Percentiles rank a stretch among this genome's conserved stretches.
phyloP scores from a whole-genome alignment of 2,113 vertebrate genomes.

The Carlito syrichta region DNA sequence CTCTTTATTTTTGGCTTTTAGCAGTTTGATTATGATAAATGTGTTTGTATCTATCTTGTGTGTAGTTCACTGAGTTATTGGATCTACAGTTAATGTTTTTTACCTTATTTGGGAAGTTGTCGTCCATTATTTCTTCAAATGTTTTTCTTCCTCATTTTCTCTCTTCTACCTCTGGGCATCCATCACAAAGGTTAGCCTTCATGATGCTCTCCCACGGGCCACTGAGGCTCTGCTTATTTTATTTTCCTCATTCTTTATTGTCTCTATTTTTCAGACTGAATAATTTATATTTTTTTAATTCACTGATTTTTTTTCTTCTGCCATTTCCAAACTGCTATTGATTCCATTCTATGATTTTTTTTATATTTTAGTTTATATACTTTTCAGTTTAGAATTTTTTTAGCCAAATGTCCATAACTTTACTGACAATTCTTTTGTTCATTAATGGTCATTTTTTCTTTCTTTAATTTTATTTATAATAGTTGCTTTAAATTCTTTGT shows the following conservation, averaged over 20 bases:
- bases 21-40: not conserved
- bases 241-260: not conserved
- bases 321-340: not conserved
- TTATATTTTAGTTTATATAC: not conserved
- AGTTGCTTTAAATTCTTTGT: not conserved
- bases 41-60: not conserved
- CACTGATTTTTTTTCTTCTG: not conserved
- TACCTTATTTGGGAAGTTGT: not conserved
- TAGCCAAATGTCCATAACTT: not conserved
- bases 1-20: slow-evolving; percentile 7
- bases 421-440: not conserved
- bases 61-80: not conserved
- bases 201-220: not conserved
- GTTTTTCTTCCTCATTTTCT: not conserved
- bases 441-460: not conserved
- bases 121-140: not conserved
- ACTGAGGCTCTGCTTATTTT: not conserved
- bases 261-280: not conserved
- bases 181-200: not conserved
- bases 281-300: not conserved
- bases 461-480: not conserved
- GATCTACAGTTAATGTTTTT: not conserved
- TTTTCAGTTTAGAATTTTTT: not conserved
- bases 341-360: not conserved
- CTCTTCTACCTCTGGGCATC: not conserved